Percentiles rank a stretch among this genome's conserved stretches.
These are phyloP conservation scores for Linnaemya vulpina DNA, from an alignment of 2,888 invertebrate species.

Conservation along the genomic window DNA sequence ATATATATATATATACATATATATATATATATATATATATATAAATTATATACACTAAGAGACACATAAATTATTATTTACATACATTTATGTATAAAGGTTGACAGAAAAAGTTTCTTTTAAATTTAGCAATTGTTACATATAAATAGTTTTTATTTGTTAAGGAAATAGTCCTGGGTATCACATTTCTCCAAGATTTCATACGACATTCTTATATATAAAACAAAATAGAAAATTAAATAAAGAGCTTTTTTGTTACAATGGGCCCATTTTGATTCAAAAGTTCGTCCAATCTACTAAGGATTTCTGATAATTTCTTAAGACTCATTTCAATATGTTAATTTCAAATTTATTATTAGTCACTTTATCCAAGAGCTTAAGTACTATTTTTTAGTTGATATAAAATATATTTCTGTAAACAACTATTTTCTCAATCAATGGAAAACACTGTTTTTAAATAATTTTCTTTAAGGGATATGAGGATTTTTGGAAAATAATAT, in stretches of 20 bases:
- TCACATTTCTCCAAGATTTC: slow-evolving; percentile 63
- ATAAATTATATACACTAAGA: slow-evolving; percentile 37
- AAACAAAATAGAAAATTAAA: slow-evolving; percentile 2
- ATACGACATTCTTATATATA: slow-evolving; percentile 15
- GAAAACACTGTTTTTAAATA: slow-evolving; percentile 1
- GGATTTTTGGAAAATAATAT: slow-evolving; percentile 10
- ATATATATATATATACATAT: slow-evolving; percentile 11
- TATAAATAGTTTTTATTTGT: slow-evolving; percentile 20
- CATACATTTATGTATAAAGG: slow-evolving; percentile 39
- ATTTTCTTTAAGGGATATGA: not conserved
- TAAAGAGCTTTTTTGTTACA: slow-evolving; percentile 9
- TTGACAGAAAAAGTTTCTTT: slow-evolving; percentile 32
- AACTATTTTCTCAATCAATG: slow-evolving; percentile 15
- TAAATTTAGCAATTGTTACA: slow-evolving; percentile 32
- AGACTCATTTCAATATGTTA: not conserved
- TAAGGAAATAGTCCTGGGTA: slow-evolving; percentile 58
- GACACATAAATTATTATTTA: slow-evolving; percentile 46
- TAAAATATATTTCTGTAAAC: slow-evolving; percentile 25
- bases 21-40: too few species aligned
- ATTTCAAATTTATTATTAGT: not conserved
- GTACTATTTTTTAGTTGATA: slow-evolving; percentile 28
- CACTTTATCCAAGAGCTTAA: slow-evolving; percentile 26
- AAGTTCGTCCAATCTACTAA: slow-evolving; percentile 6
- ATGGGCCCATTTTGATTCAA: slow-evolving; percentile 41
- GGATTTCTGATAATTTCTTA: slow-evolving; percentile 26